These are phyloP conservation scores for Agelastica alni DNA, from an alignment of 2,888 invertebrate species.

Conservation along the genomic window DNA sequence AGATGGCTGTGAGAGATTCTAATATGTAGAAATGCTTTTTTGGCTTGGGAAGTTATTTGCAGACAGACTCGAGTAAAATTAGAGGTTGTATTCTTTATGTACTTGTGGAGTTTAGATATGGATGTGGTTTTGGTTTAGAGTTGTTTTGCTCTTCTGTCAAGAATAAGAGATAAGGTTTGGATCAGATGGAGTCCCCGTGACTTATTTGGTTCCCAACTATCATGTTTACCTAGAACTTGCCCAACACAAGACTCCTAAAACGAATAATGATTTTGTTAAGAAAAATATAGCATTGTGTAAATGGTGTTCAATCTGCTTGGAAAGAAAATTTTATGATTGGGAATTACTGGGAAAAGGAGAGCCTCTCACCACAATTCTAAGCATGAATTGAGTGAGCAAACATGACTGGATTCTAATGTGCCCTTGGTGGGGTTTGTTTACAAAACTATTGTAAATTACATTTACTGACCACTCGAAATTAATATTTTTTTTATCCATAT, in stretches of 20 bases:
- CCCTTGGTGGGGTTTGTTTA: conserved; percentile 92
- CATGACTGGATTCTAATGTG: conserved; percentile 96
- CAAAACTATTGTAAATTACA: no score
- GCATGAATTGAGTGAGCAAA: conserved; percentile 98
- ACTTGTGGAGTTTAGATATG: conserved; percentile 96
- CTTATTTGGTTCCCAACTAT: conserved; percentile 90
- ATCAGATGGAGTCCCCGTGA: conserved; percentile 88
- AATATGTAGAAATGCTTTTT: conserved; percentile 89
- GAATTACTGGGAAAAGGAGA: conserved; percentile 87
- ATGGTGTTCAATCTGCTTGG: conserved; percentile 95
- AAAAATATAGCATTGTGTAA: conserved; percentile 92
- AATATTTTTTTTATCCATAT: no score
- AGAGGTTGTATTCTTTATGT: conserved; percentile 98
- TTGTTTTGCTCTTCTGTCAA: conserved; percentile 94
- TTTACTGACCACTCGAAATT: no score
- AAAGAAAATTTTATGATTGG: conserved; percentile 90
- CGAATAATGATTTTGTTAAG: conserved; percentile 90
- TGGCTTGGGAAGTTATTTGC: conserved; percentile 90
- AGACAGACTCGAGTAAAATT: conserved; percentile 96
- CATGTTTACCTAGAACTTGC: conserved; percentile 93
- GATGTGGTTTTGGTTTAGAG: conserved; percentile 97
- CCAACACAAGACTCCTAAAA: conserved; percentile 88
- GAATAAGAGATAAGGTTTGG: conserved; percentile 92
- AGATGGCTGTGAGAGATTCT: conserved; percentile 95
- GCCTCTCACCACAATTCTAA: conserved; percentile 94